phyloP scores from a whole-genome alignment of 2,113 vertebrate species.

The Chloropsis cyanopogon region DNA sequence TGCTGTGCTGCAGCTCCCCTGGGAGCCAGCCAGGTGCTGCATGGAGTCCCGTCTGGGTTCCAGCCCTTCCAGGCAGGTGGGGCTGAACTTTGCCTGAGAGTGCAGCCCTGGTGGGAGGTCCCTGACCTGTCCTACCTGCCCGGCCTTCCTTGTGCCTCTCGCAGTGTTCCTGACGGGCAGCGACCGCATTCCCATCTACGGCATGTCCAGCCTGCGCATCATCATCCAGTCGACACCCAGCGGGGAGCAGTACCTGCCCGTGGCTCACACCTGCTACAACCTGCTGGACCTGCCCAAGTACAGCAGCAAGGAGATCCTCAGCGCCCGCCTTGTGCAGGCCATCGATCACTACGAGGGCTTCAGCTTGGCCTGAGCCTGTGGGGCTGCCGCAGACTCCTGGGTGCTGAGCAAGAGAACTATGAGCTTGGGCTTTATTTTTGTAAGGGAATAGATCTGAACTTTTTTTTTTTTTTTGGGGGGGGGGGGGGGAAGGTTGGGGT shows the following conservation, averaged over 20 bases:
- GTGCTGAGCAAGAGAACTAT: neutral
- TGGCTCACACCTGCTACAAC: conserved; percentile 98
- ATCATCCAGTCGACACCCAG: conserved; percentile 90
- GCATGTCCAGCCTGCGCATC: conserved; percentile 93
- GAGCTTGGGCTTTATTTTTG: conserved; percentile 73
- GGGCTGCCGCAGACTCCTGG: neutral
- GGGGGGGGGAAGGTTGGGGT: too few species aligned
- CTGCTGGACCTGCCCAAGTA: conserved; percentile 96
- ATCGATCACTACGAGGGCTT: conserved; percentile 97
- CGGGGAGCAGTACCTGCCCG: conserved; percentile 88
- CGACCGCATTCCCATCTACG: conserved; percentile 96
- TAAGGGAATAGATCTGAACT: conserved; percentile 43
- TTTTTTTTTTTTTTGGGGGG: neutral
- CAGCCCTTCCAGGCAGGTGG: neutral
- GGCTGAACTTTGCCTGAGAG: neutral
- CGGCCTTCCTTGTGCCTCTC: neutral
- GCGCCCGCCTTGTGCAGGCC: conserved; percentile 83
- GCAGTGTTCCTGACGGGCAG: conserved; percentile 95
- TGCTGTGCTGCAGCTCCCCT: neutral
- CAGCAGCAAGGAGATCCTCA: conserved; percentile 89
- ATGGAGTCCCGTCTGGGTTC: accelerated
- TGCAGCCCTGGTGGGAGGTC: accelerated
- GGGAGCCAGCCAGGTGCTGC: neutral
- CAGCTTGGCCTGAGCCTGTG: conserved; percentile 83
- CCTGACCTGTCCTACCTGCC: neutral